Evolutionary conservation across 2,797 vertebrate species (phyloP), one percentile per base, ranked within the genome.

Genomic region (Cyclopterus lumpus): DNA sequence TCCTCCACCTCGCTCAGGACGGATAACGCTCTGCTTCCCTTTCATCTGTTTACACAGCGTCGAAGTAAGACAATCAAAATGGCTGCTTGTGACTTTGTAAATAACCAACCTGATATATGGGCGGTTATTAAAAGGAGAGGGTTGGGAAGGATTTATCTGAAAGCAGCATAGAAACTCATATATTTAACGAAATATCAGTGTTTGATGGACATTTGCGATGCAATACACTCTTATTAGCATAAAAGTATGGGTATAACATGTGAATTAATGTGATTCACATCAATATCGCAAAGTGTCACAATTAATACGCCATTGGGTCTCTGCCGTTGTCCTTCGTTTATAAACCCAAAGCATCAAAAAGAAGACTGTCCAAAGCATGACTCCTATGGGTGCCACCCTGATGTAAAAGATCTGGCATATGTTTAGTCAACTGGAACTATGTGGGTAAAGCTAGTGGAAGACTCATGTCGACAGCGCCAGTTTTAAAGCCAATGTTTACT

Each of bases 21-120:
- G 71, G 55, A 88, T 73, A 63, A 71, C 6, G 2, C 54, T 60
- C 9, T 26, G 61, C 68, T 79, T 76, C 74, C 62, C 51, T 63
- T 14, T 68, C 20, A 55, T 79, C 34, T 87, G 85, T 89, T 88
- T 90, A 83, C 81, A 74, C 59, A 83, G 6, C 7, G n/a, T 54
- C 60, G 32, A 7, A 32, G 67, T 55, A 69, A 73, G 22, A 69
- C 32, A 58, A 73, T 28, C 60, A 11, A 20, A 75, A 67, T 46
- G 57, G 12, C 24, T 67, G 38, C 86, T 90, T 82, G 80, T 68
- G 67, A 58, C 77, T 51, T 32, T 10, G 80, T 69, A 72, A 81
- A 84, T 73, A 81, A 42, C 38, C 1, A 5, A 8, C 6, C 32
- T 62, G 44, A 63, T 58, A 53, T 44, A 71, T n/a, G 26, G 54